Percentiles rank a stretch among this genome's conserved stretches.
Evolutionary conservation across 2,888 invertebrate genomes (phyloP).

Genomic region (Fragum fragum): DNA sequence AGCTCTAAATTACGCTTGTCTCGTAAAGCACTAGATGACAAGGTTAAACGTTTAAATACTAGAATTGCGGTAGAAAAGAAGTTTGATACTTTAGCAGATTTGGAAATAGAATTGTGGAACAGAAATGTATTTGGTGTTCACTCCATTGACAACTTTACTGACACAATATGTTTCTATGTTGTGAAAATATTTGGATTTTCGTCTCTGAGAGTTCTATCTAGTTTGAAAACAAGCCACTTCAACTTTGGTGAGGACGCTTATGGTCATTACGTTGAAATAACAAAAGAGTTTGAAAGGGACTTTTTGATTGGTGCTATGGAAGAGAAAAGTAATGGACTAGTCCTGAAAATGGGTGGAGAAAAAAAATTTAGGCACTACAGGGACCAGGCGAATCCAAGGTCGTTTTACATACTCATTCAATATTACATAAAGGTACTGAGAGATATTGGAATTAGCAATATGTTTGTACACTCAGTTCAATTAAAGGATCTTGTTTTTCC

Average conservation of each 20-base stretch:
- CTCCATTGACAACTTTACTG: background rate
- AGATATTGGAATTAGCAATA: too few relatives aligned
- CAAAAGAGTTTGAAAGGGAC: background rate
- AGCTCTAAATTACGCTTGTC: too few relatives aligned
- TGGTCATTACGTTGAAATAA: background rate
- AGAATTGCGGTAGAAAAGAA: too few relatives aligned
- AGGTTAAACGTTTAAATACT: too few relatives aligned
- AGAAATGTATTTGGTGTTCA: background rate
- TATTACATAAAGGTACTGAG: background rate
- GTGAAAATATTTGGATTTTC: background rate
- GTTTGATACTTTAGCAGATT: too few relatives aligned
- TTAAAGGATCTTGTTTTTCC: too few relatives aligned
- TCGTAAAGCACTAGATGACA: too few relatives aligned
- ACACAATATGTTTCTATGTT: background rate
- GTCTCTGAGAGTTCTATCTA: background rate
- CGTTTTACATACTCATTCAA: background rate
- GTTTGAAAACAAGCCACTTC: background rate
- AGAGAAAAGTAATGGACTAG: background rate
- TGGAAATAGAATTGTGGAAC: background rate
- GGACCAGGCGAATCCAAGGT: background rate
- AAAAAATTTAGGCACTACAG: background rate
- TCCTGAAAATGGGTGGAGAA: background rate
- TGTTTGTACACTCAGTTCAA: too few relatives aligned
- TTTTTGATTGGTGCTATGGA: too few relatives aligned
- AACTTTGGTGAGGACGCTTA: background rate